phyloP scores from a whole-genome alignment of 2,888 invertebrate species.

The Lathronympha strigana region DNA sequence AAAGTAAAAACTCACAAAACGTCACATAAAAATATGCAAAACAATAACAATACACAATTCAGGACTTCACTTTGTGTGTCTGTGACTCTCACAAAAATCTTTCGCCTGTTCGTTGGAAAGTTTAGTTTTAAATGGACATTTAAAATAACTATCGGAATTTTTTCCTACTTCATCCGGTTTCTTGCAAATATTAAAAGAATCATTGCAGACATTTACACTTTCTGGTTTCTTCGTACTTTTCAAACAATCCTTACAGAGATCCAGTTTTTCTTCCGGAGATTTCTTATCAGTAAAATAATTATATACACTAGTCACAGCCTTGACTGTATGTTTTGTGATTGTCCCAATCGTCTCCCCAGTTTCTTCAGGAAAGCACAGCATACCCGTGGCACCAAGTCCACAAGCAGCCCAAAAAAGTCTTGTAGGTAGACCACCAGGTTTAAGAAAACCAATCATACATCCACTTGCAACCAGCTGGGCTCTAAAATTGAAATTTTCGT shows the following conservation, averaged over 20 bases:
- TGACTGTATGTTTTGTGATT: neutral
- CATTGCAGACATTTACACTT: too few species aligned
- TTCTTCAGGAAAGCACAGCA: conserved; percentile 27
- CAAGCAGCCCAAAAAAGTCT: neutral
- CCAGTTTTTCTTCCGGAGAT: neutral
- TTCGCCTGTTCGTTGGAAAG: too few species aligned
- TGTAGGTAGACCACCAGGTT: neutral
- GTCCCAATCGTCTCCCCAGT: conserved; percentile 1
- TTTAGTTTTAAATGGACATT: too few species aligned
- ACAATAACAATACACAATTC: too few species aligned
- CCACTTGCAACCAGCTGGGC: neutral
- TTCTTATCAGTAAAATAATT: neutral
- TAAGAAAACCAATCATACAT: conserved; percentile 1
- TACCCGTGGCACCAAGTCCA: neutral
- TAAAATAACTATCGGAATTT: too few species aligned
- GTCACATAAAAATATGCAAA: too few species aligned
- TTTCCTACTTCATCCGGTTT: too few species aligned
- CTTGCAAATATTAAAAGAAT: too few species aligned
- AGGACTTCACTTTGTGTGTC: too few species aligned
- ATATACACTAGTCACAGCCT: neutral
- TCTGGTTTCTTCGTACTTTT: neutral
- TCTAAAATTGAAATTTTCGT: neutral
- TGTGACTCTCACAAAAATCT: too few species aligned
- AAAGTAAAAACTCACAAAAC: too few species aligned
- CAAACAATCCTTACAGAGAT: neutral